Evolutionary conservation across 2,113 vertebrate genomes (phyloP), one percentile per base, ranked within the genome.

Genomic region (Arenaria interpres): DNA sequence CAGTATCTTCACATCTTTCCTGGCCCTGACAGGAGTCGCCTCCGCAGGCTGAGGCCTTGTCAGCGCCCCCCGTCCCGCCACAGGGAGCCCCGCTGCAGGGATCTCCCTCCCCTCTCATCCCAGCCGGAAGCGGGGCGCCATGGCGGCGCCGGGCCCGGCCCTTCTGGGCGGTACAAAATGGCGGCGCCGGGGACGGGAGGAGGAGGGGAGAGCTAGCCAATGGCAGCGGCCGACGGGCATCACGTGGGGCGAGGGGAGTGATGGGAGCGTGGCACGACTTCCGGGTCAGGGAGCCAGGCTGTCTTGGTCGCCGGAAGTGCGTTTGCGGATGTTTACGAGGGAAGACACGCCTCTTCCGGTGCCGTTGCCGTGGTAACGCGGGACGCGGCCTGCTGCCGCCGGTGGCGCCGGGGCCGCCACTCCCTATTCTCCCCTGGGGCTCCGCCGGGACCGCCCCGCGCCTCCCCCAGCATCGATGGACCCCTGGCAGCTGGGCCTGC

Each of bases 271-370:
- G 12, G 5, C 10, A 3, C 10, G 9, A 6, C 24, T 57, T 76
- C 72, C 83, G 51, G 62, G 30, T 66, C 18, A 28, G 54, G 14
- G n/a, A 35, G 18, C 3, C 30, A 9, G 35, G 35, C 23, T 18
- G 24, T 5, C 12, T 3, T 23, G 6, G 1, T 6, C 4, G 2
- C n/a, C 23, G 60, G 83, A 85, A 67, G 51, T n/a, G 28, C n/a
- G 11, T 3, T 0, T 4, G 5, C 18, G 22, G 60, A 57, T 66
- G 60, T 57, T 37, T 45, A 54, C 32, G 4, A 0, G 8, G 6
- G 19, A 7, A 24, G 2, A 1, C 12, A 0, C 46, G 16, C 16
- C 32, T 15, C 7, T n/a, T 41, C 21, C 48, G 51, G 10, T 9
- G 45, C 24, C 1, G 69, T 75, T 75, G 71, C 30, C n/a, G 5